These are phyloP conservation scores for Steinernema scapterisci DNA, from an alignment of 2,888 invertebrate genomes.

Conservation along the genomic window DNA sequence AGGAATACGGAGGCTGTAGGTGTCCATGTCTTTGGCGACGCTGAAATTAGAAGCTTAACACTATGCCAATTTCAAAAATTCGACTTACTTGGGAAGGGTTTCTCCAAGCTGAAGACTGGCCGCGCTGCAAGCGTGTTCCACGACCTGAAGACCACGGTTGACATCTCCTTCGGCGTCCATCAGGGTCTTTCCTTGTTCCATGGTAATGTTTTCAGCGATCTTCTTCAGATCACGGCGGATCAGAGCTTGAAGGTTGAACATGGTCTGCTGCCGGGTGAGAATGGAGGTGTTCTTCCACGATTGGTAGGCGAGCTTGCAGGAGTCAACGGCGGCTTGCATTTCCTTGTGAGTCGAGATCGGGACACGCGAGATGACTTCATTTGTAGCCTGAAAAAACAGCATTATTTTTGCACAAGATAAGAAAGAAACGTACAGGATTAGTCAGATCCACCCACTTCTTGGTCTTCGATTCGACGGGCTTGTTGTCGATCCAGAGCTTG, in stretches of 20 bases:
- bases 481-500: slow-evolving; percentile 92
- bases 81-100: slow-evolving; percentile 74
- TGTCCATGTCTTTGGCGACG: slow-evolving; percentile 89
- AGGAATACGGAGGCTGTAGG: slow-evolving; percentile 86
- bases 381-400: slow-evolving; percentile 69
- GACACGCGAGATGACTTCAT: slow-evolving; percentile 76
- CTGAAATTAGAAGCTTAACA: slow-evolving; percentile 32
- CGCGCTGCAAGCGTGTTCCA: slow-evolving; percentile 93
- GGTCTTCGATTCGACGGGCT: slow-evolving; percentile 88
- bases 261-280: slow-evolving; percentile 86
- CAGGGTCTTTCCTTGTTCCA: slow-evolving; percentile 95
- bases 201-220: slow-evolving; percentile 86
- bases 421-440: slow-evolving; percentile 76
- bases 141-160: slow-evolving; percentile 83
- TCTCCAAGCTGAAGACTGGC: slow-evolving; percentile 91
- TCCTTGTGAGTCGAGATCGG: slow-evolving; percentile 87
- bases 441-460: slow-evolving; percentile 91
- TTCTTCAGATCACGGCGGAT: slow-evolving; percentile 86
- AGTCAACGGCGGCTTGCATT: slow-evolving; percentile 85
- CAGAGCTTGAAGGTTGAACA: slow-evolving; percentile 84
- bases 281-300: slow-evolving; percentile 90
- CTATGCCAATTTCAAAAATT: neutral
- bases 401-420: neutral
- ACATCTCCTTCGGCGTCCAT: slow-evolving; percentile 98
- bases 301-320: slow-evolving; percentile 80